Percentiles rank a stretch among this genome's conserved stretches.
phyloP scores from a whole-genome alignment of 2,888 invertebrate species.

The Mythimna ferrago region DNA sequence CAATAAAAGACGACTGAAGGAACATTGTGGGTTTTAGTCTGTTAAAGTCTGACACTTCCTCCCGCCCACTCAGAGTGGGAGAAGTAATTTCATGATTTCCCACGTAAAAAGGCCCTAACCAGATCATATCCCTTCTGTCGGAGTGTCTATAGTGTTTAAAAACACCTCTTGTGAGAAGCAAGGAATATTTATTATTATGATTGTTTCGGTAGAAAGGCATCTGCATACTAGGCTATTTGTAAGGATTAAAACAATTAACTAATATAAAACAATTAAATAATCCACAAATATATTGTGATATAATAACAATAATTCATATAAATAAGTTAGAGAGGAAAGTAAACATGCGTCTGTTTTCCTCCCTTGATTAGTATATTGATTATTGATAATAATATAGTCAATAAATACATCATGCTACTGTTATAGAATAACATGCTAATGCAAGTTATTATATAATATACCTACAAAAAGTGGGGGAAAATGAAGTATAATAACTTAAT shows the following conservation, averaged over 20 bases:
- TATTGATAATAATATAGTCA: slow-evolving; percentile 7
- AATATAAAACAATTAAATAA: too few relatives aligned
- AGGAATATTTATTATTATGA: neutral
- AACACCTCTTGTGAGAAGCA: neutral
- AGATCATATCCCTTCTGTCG: neutral
- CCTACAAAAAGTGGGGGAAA: too few relatives aligned
- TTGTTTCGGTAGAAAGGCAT: neutral
- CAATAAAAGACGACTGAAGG: too few relatives aligned
- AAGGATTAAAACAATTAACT: too few relatives aligned
- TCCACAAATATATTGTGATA: neutral
- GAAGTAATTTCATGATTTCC: too few relatives aligned
- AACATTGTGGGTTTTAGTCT: too few relatives aligned
- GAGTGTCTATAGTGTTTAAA: neutral
- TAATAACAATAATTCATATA: neutral
- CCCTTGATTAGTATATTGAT: neutral
- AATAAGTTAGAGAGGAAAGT: slow-evolving; percentile 14
- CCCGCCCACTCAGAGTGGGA: too few relatives aligned
- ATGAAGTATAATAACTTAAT: too few relatives aligned
- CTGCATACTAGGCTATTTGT: too few relatives aligned
- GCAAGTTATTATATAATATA: too few relatives aligned
- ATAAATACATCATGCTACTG: slow-evolving; percentile 3
- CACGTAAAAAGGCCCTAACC: too few relatives aligned
- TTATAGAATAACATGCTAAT: neutral
- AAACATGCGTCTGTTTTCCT: slow-evolving; percentile 12
- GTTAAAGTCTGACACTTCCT: too few relatives aligned